Evolutionary conservation across 2,797 vertebrate species (phyloP), one percentile per base, ranked within the genome.

Genomic region (Enteromius afrohamiltoni): DNA sequence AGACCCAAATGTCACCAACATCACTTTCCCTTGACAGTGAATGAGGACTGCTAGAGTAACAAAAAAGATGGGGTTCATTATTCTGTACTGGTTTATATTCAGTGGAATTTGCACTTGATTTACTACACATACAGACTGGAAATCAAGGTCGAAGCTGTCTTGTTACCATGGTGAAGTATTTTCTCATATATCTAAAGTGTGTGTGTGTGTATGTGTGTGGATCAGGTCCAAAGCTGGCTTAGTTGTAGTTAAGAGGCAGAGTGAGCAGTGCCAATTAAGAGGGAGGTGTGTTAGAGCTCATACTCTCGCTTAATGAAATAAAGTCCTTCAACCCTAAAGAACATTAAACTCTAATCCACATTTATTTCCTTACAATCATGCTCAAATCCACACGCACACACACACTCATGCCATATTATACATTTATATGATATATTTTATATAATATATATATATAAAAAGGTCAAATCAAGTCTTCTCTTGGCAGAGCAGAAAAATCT

Each of bases 121-220:
- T 83, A 83, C 53, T 37, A 80, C 80, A 83, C 53, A 77, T 86
- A 86, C 23, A 80, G 77, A 55, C 75, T 84, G 76, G 82, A 86
- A 90, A 84, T 87, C 87, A 88, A 87, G 85, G 88, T 81, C 73
- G 55, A 85, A 82, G 49, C 60, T 31, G 58, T 79, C 81, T 80
- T 83, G 83, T 87, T 86, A 80, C 86, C 87, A 86, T 86, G 85
- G 87, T 75, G 80, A 89, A 89, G 78, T 71, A 76, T 80, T 84
- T 85, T 83, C 84, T 82, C 70, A 85, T 86, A 83, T 65, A 64
- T 79, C 31, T 73, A 47, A 79, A 69, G 17, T 2, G n/a, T 47
- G 65, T 49, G 79, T 37, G 77, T 21, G 70, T 55, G 67, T 47
- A 31, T 85, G 65, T 85, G 62, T 77, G 70, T 45, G 73, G 58